Conservation (phyloP, 2,888 invertebrate genomes). For the Frankliniella fusca region DNA sequence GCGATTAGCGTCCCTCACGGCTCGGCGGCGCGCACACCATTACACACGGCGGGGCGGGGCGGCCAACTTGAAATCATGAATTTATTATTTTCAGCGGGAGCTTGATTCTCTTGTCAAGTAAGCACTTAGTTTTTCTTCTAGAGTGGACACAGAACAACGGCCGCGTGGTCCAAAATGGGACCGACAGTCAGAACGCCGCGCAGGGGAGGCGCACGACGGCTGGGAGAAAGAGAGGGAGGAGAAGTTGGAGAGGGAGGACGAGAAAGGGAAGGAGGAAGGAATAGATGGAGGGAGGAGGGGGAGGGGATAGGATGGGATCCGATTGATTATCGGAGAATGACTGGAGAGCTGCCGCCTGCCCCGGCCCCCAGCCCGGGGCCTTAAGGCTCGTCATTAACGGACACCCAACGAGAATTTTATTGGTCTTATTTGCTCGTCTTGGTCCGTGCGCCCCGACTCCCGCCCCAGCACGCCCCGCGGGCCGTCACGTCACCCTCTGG, state of each 20-base stretch:
- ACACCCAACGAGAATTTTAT: not conserved
- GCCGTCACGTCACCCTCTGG: not conserved
- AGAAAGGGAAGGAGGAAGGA: too few species aligned
- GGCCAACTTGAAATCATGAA: not conserved
- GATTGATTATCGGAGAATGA: not conserved
- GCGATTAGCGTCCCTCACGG: not conserved
- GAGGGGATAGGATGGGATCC: not conserved
- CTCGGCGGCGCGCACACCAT: not conserved
- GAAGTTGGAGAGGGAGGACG: too few species aligned
- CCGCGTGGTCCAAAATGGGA: too few species aligned
- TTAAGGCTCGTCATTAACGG: not conserved
- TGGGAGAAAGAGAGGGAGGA: too few species aligned
- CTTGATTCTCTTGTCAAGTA: too few species aligned
- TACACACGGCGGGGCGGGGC: not conserved
- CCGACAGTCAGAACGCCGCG: too few species aligned
- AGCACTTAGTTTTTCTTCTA: too few species aligned
- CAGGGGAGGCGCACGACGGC: too few species aligned
- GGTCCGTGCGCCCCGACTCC: not conserved
- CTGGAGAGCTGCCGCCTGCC: not conserved
- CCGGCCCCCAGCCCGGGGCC: not conserved
- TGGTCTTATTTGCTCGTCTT: not conserved
- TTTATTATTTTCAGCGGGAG: too few species aligned
- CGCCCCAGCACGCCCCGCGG: not conserved
- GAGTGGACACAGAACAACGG: too few species aligned
- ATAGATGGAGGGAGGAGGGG: too few species aligned